Evolutionary conservation across 2,888 invertebrate genomes (phyloP).

Genomic region (Aporophyla nigra): DNA sequence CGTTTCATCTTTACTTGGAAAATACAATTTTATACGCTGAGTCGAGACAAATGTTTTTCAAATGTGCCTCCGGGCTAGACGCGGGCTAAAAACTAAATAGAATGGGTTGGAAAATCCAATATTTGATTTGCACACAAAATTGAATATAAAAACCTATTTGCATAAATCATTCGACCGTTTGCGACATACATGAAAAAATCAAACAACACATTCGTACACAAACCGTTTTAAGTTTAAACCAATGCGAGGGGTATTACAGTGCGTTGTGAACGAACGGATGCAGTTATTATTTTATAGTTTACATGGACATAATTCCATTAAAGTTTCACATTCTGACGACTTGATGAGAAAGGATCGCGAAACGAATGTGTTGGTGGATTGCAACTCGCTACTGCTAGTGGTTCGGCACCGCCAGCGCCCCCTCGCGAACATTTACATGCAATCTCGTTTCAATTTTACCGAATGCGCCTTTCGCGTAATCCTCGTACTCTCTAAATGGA

Average conservation of each 20-base stretch:
- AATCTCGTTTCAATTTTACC: slow-evolving; percentile 66
- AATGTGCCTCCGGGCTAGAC: slow-evolving; percentile 26
- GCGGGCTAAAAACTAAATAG: slow-evolving; percentile 10
- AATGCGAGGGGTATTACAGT: not conserved
- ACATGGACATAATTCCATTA: no score
- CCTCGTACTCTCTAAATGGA: slow-evolving; percentile 63
- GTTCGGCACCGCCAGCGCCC: not conserved
- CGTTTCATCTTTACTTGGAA: slow-evolving; percentile 44
- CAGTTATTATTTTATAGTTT: not conserved
- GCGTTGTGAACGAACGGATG: not conserved
- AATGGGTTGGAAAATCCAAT: slow-evolving; percentile 21
- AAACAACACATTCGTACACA: not conserved
- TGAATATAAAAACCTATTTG: slow-evolving; percentile 31
- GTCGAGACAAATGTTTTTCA: slow-evolving; percentile 19
- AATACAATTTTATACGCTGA: slow-evolving; percentile 21
- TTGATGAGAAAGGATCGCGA: not conserved
- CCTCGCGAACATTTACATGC: slow-evolving; percentile 61
- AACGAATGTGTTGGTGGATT: not conserved
- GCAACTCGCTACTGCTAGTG: not conserved
- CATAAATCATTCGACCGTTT: slow-evolving; percentile 22
- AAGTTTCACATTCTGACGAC: no score
- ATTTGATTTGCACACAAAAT: slow-evolving; percentile 20
- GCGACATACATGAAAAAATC: slow-evolving; percentile 11
- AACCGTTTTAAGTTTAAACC: not conserved
- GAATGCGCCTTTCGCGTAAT: slow-evolving; percentile 65